Base-by-base conservation (phyloP, 2,797 vertebrate genomes). In the Sebastiscus tertius region DNA sequence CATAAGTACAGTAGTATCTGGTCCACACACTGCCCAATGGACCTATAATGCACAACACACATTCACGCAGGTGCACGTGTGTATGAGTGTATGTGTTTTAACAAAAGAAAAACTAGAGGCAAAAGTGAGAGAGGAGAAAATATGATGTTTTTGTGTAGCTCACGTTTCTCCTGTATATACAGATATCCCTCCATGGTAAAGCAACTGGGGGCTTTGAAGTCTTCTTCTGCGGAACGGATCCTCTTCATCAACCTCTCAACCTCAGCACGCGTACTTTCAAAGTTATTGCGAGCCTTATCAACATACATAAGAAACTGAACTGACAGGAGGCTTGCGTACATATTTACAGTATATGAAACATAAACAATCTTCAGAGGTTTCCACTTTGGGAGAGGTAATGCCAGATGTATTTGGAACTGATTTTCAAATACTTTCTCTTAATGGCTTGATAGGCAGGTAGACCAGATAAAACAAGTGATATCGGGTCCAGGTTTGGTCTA, bases 111-210 rank as follows among this genome's bases (percentile, higher is more conserved):
- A 13, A n/a, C 20, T 66, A 68, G 46, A 68, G 67, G 36, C 13
- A 39, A 42, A 16, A 42, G 39, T 16, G 39, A 55, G 10, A 10
- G 27, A 27, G 1, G n/a, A 56, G 22, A 36, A 46, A 26, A 5
- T 5, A 9, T 26, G 1, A 24, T 39, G 34, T 75, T 29, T 62
- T 42, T 16, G 59, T 22, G n/a, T 62, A 1, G 64, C 97, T 98
- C 86, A 99, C 99, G 95, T 95, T 99, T 99, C 89, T 99, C 99
- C 81, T 99, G 99, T 61, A 99, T 96, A 2, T 98, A 98, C 33
- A 99, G 96, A 85, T 97, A 99, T 74, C 99, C 98, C 91, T 99
- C 99, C 98, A 99, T 98, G 2, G 98, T 98, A 94, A 97, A 99
- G 22, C 96, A 96, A 75, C 98, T 96, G 1, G 98, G 97, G 0